Conservation (phyloP, 1,140 invertebrate species). For the Neodiprion fabricii region DNA sequence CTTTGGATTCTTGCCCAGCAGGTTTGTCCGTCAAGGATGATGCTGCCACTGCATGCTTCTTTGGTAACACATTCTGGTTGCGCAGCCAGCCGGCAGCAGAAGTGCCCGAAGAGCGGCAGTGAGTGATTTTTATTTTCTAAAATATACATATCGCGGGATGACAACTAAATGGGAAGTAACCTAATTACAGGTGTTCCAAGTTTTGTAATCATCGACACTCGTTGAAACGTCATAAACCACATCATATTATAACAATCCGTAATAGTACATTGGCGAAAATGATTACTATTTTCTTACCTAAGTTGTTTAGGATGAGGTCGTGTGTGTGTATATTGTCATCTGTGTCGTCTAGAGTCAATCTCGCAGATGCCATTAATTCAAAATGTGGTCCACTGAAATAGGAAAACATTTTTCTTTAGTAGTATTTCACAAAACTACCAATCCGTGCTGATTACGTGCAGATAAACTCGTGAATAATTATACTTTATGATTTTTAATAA, state of each 20-base stretch:
- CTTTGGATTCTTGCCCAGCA: slow-evolving; percentile 51
- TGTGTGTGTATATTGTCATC: slow-evolving; percentile 65
- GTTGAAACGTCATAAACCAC: not conserved
- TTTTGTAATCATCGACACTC: no score
- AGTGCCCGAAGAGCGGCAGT: slow-evolving; percentile 76
- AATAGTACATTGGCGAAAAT: slow-evolving; percentile 13
- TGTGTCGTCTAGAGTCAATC: slow-evolving; percentile 67
- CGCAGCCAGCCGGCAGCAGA: slow-evolving; percentile 75
- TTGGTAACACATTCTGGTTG: slow-evolving; percentile 69
- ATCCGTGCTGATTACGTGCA: slow-evolving; percentile 14
- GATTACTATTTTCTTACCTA: slow-evolving; percentile 46
- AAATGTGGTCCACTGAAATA: slow-evolving; percentile 71
- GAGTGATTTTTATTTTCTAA: slow-evolving; percentile 64
- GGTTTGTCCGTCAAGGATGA: slow-evolving; percentile 59
- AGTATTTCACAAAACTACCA: slow-evolving; percentile 8
- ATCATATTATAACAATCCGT: slow-evolving; percentile 6
- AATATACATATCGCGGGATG: slow-evolving; percentile 22
- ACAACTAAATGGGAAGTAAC: no score
- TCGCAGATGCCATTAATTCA: slow-evolving; percentile 72
- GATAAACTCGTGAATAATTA: slow-evolving; percentile 18
- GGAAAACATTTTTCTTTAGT: slow-evolving; percentile 17
- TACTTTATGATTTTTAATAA: slow-evolving; percentile 14
- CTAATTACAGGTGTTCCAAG: no score
- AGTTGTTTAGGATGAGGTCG: slow-evolving; percentile 61
- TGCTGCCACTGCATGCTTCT: slow-evolving; percentile 63